A percentile compares a stretch with the other conserved stretches of the same genome.
These are phyloP conservation scores for Nyctibius grandis DNA, from an alignment of 2,797 vertebrate genomes.

Conservation along the genomic window DNA sequence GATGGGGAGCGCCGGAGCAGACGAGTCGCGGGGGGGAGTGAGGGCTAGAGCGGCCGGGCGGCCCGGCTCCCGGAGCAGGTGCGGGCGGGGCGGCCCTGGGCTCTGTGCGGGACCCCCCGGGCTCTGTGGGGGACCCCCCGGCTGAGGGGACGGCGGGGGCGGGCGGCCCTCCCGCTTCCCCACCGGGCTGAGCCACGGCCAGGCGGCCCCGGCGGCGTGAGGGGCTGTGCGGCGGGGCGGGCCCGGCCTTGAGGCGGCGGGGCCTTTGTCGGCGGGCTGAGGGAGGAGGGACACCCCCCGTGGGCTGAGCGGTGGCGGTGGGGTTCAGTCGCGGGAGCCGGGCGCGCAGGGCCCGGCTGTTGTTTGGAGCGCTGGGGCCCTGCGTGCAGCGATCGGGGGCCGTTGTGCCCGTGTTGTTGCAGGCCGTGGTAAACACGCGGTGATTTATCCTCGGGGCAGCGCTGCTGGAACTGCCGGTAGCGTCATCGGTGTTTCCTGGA, in stretches of 20 bases:
- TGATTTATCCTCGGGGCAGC: fast-evolving
- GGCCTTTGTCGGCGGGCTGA: background rate
- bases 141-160: background rate
- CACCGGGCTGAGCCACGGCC: background rate
- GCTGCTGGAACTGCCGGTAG: fast-evolving
- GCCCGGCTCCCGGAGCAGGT: background rate
- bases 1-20: background rate
- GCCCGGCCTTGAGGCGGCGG: background rate
- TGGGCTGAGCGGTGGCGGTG: background rate
- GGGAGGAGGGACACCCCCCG: background rate
- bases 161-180: background rate
- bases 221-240: background rate
- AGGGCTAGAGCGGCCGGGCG: background rate
- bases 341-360: background rate
- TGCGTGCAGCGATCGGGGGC: fast-evolving
- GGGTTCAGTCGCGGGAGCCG: background rate
- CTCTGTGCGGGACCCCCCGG: background rate
- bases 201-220: background rate
- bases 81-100: background rate
- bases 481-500: fast-evolving
- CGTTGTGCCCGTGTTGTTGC: background rate
- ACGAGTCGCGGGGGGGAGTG: background rate
- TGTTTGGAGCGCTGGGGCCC: background rate
- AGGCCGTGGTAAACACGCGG: fast-evolving
- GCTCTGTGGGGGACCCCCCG: background rate